Evolutionary conservation across 2,113 vertebrate species (phyloP).

Genomic region (Xenopus tropicalis): UCB_Xtro_10.0 CM004443.2:177782001-177782500

Average conservation of each 20-base stretch:
- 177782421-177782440: slow-evolving; percentile 7
- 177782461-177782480: too few relatives aligned
- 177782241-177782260: slow-evolving; percentile 71
- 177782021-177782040: too few relatives aligned
- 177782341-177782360: slow-evolving; percentile 66
- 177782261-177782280: slow-evolving; percentile 60
- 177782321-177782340: slow-evolving; percentile 63
- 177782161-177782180: slow-evolving; percentile 6
- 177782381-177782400: slow-evolving; percentile 39
- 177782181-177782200: slow-evolving; percentile 55
- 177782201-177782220: slow-evolving; percentile 61
- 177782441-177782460: not conserved
- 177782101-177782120: too few relatives aligned
- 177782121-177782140: too few relatives aligned
- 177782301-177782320: slow-evolving; percentile 62
- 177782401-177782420: slow-evolving; percentile 17
- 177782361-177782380: slow-evolving; percentile 43
- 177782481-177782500: too few relatives aligned
- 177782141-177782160: too few relatives aligned
- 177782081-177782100: too few relatives aligned
- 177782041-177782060: too few relatives aligned
- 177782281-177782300: slow-evolving; percentile 61
- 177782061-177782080: too few relatives aligned
- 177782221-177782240: slow-evolving; percentile 62
- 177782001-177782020: too few relatives aligned